phyloP scores from a whole-genome alignment of 2,113 vertebrate species.

The Corythaeola cristata region DNA sequence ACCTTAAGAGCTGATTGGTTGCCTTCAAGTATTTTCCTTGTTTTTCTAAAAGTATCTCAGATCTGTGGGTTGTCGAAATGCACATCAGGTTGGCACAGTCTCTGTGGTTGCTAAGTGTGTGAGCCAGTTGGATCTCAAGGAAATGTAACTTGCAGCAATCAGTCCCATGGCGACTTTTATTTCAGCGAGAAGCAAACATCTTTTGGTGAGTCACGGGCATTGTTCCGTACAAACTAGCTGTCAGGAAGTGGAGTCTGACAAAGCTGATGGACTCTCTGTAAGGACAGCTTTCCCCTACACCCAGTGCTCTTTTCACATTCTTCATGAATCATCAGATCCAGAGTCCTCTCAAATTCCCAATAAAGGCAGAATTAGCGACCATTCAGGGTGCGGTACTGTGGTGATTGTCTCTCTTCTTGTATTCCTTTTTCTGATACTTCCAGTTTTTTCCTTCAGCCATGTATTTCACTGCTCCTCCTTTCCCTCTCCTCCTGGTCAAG shows the following conservation, averaged over 20 bases:
- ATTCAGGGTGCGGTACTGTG: neutral
- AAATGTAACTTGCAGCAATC: neutral
- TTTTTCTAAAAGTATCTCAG: neutral
- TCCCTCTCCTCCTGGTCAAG: neutral
- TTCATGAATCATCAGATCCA: neutral
- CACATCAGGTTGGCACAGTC: neutral
- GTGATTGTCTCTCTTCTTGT: neutral
- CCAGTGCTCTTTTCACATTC: neutral
- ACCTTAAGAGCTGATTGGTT: conserved; percentile 7
- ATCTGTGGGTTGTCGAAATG: neutral
- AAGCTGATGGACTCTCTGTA: neutral
- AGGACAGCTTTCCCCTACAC: neutral
- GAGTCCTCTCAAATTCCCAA: neutral
- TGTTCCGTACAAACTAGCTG: neutral
- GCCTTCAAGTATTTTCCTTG: neutral
- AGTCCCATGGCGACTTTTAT: neutral
- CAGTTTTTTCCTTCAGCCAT: neutral
- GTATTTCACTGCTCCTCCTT: neutral
- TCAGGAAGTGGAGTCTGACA: conserved; percentile 27
- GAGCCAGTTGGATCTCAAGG: conserved; percentile 6
- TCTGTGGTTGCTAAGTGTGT: neutral
- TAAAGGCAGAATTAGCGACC: neutral
- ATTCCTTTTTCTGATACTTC: neutral
- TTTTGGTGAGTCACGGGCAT: conserved; percentile 41
- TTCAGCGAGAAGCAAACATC: conserved; percentile 1